Conservation (phyloP, 2,797 vertebrate genomes). For the Cuculus canorus region DNA sequence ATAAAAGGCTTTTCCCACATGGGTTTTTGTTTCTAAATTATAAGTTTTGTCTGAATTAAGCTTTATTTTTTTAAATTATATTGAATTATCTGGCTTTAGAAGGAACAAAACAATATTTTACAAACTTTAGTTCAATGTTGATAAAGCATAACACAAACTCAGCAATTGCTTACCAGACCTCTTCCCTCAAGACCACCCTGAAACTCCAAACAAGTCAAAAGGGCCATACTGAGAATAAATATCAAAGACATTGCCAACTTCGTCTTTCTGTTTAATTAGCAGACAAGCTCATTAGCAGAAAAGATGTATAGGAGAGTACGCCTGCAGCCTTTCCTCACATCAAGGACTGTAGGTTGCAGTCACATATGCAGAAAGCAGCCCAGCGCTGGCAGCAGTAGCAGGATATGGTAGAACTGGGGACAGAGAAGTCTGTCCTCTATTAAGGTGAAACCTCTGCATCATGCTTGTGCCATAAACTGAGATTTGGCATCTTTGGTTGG, state of each 20-base stretch:
- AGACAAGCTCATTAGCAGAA: constrained; percentile 59
- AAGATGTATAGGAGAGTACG: constrained; percentile 41
- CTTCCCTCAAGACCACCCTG: constrained; percentile 56
- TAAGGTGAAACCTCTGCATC: constrained; percentile 39
- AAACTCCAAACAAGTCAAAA: constrained; percentile 59
- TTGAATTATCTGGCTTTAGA: constrained; percentile 4
- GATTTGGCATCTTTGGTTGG: constrained; percentile 37
- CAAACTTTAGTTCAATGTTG: constrained; percentile 48
- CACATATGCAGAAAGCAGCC: constrained; percentile 37
- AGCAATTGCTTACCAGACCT: constrained; percentile 33
- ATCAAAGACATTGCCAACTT: constrained; percentile 50
- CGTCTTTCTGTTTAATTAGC: constrained; percentile 42
- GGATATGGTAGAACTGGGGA: constrained; percentile 1
- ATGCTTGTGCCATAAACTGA: constrained; percentile 35
- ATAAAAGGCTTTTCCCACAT: not conserved
- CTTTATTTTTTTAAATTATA: not conserved
- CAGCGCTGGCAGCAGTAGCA: constrained; percentile 22
- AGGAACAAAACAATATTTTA: constrained; percentile 15
- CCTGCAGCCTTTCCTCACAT: constrained; percentile 47
- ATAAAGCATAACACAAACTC: constrained; percentile 41
- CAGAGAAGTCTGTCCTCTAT: constrained; percentile 26
- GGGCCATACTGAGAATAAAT: constrained; percentile 50
- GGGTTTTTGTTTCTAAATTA: not conserved
- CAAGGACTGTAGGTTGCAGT: constrained; percentile 47
- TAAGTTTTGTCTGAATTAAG: not conserved